Conservation (phyloP, 2,797 vertebrate species). For the Sphaeramia orbicularis region DNA sequence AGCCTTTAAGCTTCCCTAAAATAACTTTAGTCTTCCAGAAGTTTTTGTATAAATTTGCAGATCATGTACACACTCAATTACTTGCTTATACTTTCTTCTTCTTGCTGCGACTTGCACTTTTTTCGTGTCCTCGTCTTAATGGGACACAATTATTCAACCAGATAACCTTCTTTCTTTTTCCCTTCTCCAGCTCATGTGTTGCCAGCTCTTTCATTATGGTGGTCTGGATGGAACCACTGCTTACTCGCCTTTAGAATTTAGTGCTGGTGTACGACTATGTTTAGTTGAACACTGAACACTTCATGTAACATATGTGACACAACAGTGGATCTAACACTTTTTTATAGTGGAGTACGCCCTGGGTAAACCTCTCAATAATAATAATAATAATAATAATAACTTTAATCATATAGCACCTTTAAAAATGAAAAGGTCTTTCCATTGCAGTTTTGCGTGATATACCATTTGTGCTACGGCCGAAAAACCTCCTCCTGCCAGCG, state of each 20-base stretch:
- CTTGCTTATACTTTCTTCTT: background rate
- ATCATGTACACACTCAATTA: background rate
- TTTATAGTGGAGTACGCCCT: too few species aligned
- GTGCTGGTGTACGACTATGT: slow-evolving; percentile 25
- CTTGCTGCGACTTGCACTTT: background rate
- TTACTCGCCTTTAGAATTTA: slow-evolving; percentile 43
- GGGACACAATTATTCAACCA: slow-evolving; percentile 11
- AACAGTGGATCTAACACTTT: too few species aligned
- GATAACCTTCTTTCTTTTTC: slow-evolving; percentile 12
- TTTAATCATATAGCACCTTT: too few species aligned
- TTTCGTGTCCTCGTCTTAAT: slow-evolving; percentile 4
- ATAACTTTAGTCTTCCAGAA: background rate
- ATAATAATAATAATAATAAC: too few species aligned
- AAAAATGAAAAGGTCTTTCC: too few species aligned
- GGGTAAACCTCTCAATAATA: too few species aligned
- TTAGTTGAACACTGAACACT: slow-evolving; percentile 43
- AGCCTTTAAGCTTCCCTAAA: too few species aligned
- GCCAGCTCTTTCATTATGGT: slow-evolving; percentile 20
- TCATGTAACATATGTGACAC: slow-evolving; percentile 56
- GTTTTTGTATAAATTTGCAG: background rate
- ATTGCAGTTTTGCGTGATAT: too few species aligned
- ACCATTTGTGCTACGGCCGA: too few species aligned
- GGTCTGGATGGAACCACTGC: slow-evolving; percentile 18
- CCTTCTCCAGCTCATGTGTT: slow-evolving; percentile 8
- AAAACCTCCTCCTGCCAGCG: too few species aligned